phyloP scores from a whole-genome alignment of 1,140 invertebrate species.

The Cecropterus lyciades region DNA sequence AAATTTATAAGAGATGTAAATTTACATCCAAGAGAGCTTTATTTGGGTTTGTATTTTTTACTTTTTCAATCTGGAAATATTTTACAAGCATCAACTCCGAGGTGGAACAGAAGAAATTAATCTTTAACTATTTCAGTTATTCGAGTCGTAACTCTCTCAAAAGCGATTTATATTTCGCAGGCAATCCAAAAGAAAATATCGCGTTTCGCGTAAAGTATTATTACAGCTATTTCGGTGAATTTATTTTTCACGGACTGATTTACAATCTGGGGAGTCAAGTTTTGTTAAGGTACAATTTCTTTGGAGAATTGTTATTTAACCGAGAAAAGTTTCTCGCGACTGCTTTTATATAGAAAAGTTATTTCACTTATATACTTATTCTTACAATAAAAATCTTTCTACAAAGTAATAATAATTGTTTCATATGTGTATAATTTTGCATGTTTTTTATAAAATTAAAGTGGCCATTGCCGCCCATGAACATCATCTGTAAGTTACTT shows the following conservation, averaged over 20 bases:
- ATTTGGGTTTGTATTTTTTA: neutral
- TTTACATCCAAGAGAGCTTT: too few species aligned
- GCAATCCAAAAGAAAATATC: constrained; percentile 16
- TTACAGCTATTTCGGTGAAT: constrained; percentile 19
- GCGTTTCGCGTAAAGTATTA: constrained; percentile 20
- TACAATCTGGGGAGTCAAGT: constrained; percentile 19
- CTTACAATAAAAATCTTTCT: too few species aligned
- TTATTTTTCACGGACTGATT: constrained; percentile 22
- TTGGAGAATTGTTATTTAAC: constrained; percentile 9
- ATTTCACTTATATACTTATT: too few species aligned
- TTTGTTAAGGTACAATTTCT: constrained; percentile 11
- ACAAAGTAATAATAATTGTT: too few species aligned
- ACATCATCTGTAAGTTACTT: too few species aligned
- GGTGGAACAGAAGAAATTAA: neutral
- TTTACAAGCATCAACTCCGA: neutral
- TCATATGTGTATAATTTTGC: too few species aligned
- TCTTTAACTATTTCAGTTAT: constrained; percentile 8
- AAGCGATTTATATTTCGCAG: constrained; percentile 10
- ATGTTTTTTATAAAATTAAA: too few species aligned
- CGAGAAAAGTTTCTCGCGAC: neutral
- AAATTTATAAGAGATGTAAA: too few species aligned
- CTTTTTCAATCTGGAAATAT: neutral
- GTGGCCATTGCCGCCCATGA: too few species aligned
- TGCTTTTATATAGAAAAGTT: neutral
- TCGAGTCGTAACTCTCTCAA: constrained; percentile 6